phyloP scores from a whole-genome alignment of 2,113 vertebrate species.

The Colius striatus region DNA sequence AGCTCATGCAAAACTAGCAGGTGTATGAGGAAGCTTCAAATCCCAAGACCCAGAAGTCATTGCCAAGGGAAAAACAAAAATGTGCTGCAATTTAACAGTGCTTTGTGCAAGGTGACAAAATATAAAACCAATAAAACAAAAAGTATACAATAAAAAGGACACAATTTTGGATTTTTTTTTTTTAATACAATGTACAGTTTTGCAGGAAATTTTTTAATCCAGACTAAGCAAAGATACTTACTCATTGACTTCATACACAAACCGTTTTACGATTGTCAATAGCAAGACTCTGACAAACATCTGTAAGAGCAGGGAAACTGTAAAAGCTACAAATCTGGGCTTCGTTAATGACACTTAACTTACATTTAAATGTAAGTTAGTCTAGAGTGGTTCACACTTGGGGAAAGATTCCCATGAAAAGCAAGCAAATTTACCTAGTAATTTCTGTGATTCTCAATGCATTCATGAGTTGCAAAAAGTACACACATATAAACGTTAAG shows the following conservation, averaged over 20 bases:
- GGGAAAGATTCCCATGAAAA: not conserved
- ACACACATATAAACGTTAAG: not conserved
- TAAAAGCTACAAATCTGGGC: constrained; percentile 63
- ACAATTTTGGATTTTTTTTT: constrained; percentile 43
- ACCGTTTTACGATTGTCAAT: constrained; percentile 69
- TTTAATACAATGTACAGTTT: constrained; percentile 55
- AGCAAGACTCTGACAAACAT: constrained; percentile 67
- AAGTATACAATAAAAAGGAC: constrained; percentile 35
- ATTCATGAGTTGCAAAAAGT: not conserved
- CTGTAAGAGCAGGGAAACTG: constrained; percentile 70
- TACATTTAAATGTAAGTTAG: constrained; percentile 51
- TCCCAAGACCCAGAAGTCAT: constrained; percentile 57
- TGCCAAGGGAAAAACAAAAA: constrained; percentile 66
- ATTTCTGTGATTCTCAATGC: not conserved
- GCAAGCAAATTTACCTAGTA: constrained; percentile 16
- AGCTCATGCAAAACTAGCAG: constrained; percentile 80
- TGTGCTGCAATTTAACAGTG: constrained; percentile 20
- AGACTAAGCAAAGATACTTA: constrained; percentile 68
- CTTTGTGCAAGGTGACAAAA: constrained; percentile 55
- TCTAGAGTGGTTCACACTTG: constrained; percentile 22
- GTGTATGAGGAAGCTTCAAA: constrained; percentile 71
- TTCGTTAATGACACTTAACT: constrained; percentile 46
- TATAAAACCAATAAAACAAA: constrained; percentile 32
- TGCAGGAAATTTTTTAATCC: constrained; percentile 11
- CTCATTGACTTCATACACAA: constrained; percentile 66